Base-by-base conservation (phyloP, 2,797 vertebrate species). In the Numenius phaeopus region DNA sequence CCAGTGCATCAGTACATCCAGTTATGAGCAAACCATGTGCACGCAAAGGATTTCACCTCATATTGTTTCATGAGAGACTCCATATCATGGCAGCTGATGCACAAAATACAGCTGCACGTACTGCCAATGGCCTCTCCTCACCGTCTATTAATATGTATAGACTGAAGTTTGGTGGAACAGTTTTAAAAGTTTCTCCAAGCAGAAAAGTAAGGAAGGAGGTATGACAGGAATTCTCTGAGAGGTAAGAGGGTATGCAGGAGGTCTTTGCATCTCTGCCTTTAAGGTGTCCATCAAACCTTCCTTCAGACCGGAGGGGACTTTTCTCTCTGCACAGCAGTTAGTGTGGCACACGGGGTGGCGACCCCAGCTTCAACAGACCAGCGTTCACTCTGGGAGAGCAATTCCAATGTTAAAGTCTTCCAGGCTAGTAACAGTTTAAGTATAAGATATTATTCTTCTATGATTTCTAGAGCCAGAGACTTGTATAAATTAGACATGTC, bases 401-500 rank as follows among this genome's bases (percentile, higher is more conserved):
- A 52, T 40, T 75, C 66, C 69, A 61, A 18, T 2, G 13, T 20
- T 32, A 40, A 83, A 87, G 12, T 22, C 72, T 91, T 86, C 76
- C 81, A 92, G 87, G 16, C 16, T 72, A 72, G 46, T 39, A 91
- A 91, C 76, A 81, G 82, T 89, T 73, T 75, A 72, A 84, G 58
- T 61, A 24, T 14, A 39, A 86, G 85, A 54, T 46, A 87, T 65
- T 83, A 93, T 65, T 89, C 67, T 69, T 79, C 62, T 30, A 69
- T 70, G 89, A 97, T 59, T 91, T 93, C 92, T 82, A 83, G 69
- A 93, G 78, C 29, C 89, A 87, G 84, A 86, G 76, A 81, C 67
- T 40, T 73, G 42, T 83, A 87, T 94, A 97, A 97, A 96, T 95
- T 81, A 84, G 96, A 49, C 34, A 39, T 67, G 95, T 84, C 92